Evolutionary conservation across 2,888 invertebrate genomes (phyloP), one percentile per base, ranked within the genome.

Genomic region (Pandemis cinnamomeana): DNA sequence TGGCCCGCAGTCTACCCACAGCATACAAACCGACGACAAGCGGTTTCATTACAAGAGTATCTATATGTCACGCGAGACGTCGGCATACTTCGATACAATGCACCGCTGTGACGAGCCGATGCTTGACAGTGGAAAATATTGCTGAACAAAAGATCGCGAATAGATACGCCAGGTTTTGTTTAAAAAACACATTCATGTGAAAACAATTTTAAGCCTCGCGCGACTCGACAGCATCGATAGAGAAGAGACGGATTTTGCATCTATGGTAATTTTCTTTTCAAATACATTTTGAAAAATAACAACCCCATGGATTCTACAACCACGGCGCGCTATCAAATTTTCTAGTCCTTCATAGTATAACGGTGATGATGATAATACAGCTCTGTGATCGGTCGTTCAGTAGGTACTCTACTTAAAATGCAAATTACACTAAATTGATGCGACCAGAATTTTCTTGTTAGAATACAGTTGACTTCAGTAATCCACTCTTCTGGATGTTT

Each of bases 1-100:
- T 76, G 77, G 75, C 71, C 63, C 64, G 75, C 75, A 78, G 66
- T 79, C 82, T 84, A 79, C 81, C 77, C 80, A 79, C 80, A 81
- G 89, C 87, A 90, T 89, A 91, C 89, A 88, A 89, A 91, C 87
- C 83, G 78, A 83, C 83, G 80, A 81, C 84, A 82, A 88, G 87
- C 87, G 82, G 87, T 85, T 80, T 77, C 76, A 82, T 84, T 55
- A 73, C 58, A 64, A 60, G 53, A 67, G 20, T 67, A 71, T 74
- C 66, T 74, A 74, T 67, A 72, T 64, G 53, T 83, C 78, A 80
- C 77, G 78, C 78, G 81, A 80, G 81, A 80, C 78, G 63, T 73
- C 84, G 86, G 84, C 86, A 86, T 81, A 87, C 85, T 83, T 84
- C 77, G 76, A 82, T 78, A 87, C 84, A 86, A 86, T 82, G 79